Conservation (phyloP, 2,797 vertebrate species). For the Acanthis flammea region DNA sequence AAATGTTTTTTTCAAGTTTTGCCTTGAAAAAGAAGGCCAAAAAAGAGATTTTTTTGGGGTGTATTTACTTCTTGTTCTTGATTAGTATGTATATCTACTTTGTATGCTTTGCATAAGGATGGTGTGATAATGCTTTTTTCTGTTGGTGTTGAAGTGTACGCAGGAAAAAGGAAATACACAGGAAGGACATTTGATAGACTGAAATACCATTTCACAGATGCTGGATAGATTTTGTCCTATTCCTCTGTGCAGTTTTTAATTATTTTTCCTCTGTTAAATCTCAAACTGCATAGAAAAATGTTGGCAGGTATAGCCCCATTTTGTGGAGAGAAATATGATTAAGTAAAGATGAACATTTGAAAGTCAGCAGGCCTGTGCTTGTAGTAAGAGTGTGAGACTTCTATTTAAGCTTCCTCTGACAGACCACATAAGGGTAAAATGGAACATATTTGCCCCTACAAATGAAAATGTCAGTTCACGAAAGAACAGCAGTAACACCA, state of each 20-base stretch:
- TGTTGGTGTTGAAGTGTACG: background rate
- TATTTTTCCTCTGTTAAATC: background rate
- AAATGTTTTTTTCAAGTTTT: background rate
- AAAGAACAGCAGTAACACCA: background rate
- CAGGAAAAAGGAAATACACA: background rate
- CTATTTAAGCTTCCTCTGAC: background rate
- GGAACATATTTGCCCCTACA: background rate
- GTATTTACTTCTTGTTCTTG: background rate
- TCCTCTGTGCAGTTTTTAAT: background rate
- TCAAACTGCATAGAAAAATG: background rate
- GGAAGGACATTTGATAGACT: background rate
- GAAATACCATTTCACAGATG: background rate
- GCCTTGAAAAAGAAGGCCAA: background rate
- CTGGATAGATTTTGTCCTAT: background rate
- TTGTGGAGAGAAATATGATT: background rate
- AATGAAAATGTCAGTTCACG: background rate
- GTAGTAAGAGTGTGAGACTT: background rate
- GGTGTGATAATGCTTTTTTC: background rate
- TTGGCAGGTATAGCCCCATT: background rate
- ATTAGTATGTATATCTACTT: background rate
- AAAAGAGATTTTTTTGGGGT: background rate
- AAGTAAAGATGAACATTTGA: background rate
- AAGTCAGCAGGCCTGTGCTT: background rate
- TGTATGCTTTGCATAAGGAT: background rate
- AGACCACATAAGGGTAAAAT: background rate